These are phyloP conservation scores for Polyergus mexicanus DNA, from an alignment of 1,140 invertebrate species.

Conservation along the genomic window DNA sequence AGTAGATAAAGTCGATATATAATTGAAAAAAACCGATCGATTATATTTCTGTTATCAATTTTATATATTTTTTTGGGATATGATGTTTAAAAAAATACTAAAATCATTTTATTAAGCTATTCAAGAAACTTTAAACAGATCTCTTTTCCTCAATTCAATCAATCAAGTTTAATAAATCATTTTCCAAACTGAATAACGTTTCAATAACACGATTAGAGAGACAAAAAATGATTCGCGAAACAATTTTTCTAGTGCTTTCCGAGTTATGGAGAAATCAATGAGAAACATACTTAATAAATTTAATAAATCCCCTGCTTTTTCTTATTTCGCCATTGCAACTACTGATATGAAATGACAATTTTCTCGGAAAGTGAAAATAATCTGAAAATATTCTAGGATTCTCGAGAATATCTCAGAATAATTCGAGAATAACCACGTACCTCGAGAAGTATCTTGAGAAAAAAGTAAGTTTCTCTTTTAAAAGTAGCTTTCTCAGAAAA, in stretches of 20 bases:
- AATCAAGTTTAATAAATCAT: conserved; percentile 23
- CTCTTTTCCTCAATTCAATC: not conserved
- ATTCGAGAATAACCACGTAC: not conserved
- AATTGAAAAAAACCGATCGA: conserved; percentile 27
- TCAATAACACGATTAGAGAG: not conserved
- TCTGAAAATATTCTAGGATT: not conserved
- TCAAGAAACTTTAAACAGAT: conserved; percentile 46
- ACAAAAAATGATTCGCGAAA: not conserved
- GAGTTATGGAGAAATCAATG: not conserved
- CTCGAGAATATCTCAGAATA: not conserved
- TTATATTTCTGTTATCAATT: not conserved
- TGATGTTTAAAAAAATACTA: not conserved
- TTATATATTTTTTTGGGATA: not conserved
- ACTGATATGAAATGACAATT: not conserved
- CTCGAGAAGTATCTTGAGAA: not conserved
- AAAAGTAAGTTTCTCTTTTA: no score
- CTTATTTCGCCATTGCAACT: conserved; percentile 6
- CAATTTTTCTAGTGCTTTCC: not conserved
- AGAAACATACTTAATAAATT: conserved; percentile 19
- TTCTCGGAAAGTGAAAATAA: conserved; percentile 8
- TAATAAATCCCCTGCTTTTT: conserved; percentile 24
- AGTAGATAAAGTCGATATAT: not conserved
- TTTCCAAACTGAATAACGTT: not conserved
- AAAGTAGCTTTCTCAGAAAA: not conserved
- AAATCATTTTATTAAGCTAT: not conserved